Percentiles rank a stretch among this genome's conserved stretches.
Evolutionary conservation across 2,113 vertebrate genomes (phyloP).

Genomic region (Leucopsar rothschildi): DNA sequence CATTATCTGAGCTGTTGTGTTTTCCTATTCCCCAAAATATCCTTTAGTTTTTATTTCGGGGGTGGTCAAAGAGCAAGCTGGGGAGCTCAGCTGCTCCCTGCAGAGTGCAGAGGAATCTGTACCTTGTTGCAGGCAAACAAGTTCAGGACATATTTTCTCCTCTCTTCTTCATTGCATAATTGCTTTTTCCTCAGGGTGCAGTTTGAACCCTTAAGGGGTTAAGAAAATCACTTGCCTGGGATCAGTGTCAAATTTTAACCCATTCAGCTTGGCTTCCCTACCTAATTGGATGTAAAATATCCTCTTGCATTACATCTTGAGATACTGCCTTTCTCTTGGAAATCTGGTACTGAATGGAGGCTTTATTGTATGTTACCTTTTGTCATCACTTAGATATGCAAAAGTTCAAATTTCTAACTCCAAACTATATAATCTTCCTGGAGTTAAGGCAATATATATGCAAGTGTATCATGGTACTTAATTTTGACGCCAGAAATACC

Average conservation of each 20-base stretch:
- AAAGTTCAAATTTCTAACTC: neutral
- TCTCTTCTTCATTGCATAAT: slow-evolving; percentile 73
- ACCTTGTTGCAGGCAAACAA: slow-evolving; percentile 64
- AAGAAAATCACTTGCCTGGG: slow-evolving; percentile 71
- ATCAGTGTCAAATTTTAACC: slow-evolving; percentile 73
- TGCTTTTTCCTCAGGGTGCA: slow-evolving; percentile 69
- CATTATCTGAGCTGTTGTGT: slow-evolving; percentile 67
- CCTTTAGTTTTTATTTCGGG: slow-evolving; percentile 63
- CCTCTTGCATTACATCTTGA: neutral
- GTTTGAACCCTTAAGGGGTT: slow-evolving; percentile 72
- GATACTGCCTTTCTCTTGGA: neutral
- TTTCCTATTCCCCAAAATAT: slow-evolving; percentile 71
- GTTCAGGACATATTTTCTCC: slow-evolving; percentile 58
- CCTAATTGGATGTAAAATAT: slow-evolving; percentile 65
- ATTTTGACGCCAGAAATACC: neutral
- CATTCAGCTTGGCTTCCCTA: slow-evolving; percentile 59
- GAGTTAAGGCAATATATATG: neutral
- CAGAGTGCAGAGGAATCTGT: slow-evolving; percentile 49
- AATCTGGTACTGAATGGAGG: neutral
- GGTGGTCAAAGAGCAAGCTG: slow-evolving; percentile 58
- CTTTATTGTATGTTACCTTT: neutral
- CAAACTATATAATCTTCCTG: neutral
- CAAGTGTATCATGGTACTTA: neutral
- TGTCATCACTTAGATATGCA: neutral
- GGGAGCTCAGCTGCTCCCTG: slow-evolving; percentile 50